Percentiles rank a stretch among this genome's conserved stretches.
These are phyloP conservation scores for Cecidostiba fungosa DNA, from an alignment of 2,888 invertebrate genomes.

Conservation along the genomic window DNA sequence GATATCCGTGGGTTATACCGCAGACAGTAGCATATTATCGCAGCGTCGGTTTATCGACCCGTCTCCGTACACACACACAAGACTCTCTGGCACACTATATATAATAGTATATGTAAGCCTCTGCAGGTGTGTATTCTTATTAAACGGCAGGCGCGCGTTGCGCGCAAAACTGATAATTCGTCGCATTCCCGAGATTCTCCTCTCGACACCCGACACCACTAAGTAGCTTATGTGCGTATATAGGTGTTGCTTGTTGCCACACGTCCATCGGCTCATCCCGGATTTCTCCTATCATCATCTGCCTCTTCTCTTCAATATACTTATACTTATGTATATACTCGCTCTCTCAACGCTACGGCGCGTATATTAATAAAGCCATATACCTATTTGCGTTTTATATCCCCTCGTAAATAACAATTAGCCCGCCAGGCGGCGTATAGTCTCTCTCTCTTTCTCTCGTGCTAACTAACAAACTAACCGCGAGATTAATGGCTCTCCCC, in stretches of 20 bases:
- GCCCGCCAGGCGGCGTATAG: constrained; percentile 65
- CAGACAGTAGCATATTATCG: constrained; percentile 33
- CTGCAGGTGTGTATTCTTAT: neutral
- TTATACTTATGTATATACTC: neutral
- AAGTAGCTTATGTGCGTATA: neutral
- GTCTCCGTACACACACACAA: neutral
- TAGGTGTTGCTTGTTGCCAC: neutral
- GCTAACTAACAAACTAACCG: constrained; percentile 73
- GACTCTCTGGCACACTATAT: constrained; percentile 2
- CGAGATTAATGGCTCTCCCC: constrained; percentile 72
- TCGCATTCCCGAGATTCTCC: neutral
- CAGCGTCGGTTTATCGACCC: constrained; percentile 53
- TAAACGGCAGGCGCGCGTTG: neutral
- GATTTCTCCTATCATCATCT: constrained; percentile 14
- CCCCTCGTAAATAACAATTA: constrained; percentile 78
- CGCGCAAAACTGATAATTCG: neutral
- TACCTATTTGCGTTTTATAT: constrained; percentile 68
- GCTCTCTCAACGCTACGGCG: constrained; percentile 1
- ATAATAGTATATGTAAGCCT: neutral
- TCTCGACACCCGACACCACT: neutral
- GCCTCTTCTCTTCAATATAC: neutral
- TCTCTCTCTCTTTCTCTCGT: constrained; percentile 68
- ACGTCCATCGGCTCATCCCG: neutral
- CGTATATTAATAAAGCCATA: constrained; percentile 73
- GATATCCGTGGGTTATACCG: neutral